These are phyloP conservation scores for Phyllostomus hastatus DNA, from an alignment of 2,113 vertebrate genomes.

Conservation along the genomic window DNA sequence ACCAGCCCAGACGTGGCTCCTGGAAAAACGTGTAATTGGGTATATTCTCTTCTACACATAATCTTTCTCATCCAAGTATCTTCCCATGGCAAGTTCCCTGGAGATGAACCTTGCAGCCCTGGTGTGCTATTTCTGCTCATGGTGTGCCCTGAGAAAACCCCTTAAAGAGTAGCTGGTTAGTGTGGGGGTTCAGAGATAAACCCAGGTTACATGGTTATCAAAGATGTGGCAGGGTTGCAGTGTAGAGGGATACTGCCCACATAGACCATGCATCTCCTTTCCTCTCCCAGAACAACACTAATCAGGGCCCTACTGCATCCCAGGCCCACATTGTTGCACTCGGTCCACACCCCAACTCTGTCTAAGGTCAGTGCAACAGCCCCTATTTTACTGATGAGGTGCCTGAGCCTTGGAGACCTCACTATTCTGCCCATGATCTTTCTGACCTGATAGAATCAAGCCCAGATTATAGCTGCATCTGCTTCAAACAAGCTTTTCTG, in stretches of 20 bases:
- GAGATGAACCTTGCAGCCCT: not conserved
- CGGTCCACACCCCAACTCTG: not conserved
- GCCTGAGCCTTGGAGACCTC: not conserved
- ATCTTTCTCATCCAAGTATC: not conserved
- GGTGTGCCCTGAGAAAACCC: not conserved
- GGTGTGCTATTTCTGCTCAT: not conserved
- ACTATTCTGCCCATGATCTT: not conserved
- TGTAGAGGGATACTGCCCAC: no score
- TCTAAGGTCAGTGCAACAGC: not conserved
- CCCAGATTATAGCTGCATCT: not conserved
- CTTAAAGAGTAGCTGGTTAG: not conserved
- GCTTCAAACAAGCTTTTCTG: not conserved
- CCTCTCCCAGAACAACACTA: not conserved
- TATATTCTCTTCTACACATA: not conserved
- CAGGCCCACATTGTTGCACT: not conserved
- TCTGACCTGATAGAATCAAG: not conserved
- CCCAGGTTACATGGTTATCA: not conserved
- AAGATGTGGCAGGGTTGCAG: not conserved
- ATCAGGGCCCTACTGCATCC: not conserved
- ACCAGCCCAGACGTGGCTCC: not conserved
- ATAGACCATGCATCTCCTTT: not conserved
- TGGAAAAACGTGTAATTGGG: not conserved
- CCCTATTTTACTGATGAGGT: not conserved
- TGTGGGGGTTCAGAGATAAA: not conserved
- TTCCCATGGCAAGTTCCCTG: not conserved